Base-by-base conservation (phyloP, 2,113 vertebrate species). In the Spea multiplicata region DNA sequence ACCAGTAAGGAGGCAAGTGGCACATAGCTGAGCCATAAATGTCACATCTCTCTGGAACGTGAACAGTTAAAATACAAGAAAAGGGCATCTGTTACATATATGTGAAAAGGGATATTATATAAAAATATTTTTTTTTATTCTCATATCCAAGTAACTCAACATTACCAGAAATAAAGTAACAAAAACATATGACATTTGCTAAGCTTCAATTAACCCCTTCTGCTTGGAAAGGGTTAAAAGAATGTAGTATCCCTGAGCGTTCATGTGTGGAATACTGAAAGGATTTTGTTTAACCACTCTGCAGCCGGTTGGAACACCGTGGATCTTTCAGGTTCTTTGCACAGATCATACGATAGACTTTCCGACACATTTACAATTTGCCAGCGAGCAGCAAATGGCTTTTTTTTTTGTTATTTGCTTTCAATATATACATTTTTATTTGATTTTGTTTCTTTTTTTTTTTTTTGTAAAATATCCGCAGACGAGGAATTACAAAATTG, bases 251-350 rank as follows among this genome's bases (percentile, higher is more conserved):
- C 78, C 78, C 78, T 80, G 71, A 80, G 78, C 71, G 61, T 50
- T 80, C 62, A 68, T 71, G 44, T 47, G 65, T 74, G 78, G 78
- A 80, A 74, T 73, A 80, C 61, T 66, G 57, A 66, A 80, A 80
- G 71, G 71, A 74, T 80, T 80, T 67, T 48, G 12, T 55, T 80
- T 71, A 71, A 71, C 73, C 57, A 44, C 71, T 80, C 52, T 57
- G 71, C 64, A 4, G 78, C 78, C 59, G 17, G 64, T 59, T 67
- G 52, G 66, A 73, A 68, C 53, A 59, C 50, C 71, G 64, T 70
- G n/a, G 66, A 77, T 70, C 68, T 76, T 16, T 64, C 50, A 59
- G 30, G n/a, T 62, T 73, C 70, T 67, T 69, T 66, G 64, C 70
- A 79, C 59, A 71, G 44, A 79, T 59, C 55, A 59, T 48, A 73